phyloP scores from a whole-genome alignment of 2,797 vertebrate genomes.

The Pristis pectinata region DNA sequence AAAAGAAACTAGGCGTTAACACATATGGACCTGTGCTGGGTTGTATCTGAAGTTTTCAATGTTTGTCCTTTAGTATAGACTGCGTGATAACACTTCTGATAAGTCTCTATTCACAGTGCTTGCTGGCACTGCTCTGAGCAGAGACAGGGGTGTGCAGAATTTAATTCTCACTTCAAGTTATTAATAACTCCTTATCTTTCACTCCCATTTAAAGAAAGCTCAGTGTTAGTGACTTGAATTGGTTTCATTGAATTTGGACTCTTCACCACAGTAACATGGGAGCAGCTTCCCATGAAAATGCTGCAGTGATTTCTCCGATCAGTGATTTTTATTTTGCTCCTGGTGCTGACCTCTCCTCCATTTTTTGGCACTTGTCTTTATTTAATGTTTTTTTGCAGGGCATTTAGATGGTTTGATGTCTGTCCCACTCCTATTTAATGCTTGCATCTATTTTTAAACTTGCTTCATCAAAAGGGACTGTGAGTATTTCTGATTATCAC shows the following conservation, averaged over 20 bases:
- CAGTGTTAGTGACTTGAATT: neutral
- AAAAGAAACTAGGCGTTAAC: neutral
- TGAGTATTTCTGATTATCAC: neutral
- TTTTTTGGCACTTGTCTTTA: neutral
- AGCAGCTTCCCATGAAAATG: neutral
- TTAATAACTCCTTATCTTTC: constrained; percentile 33
- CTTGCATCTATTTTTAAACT: neutral
- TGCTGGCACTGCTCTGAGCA: neutral
- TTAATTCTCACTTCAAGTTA: constrained; percentile 35
- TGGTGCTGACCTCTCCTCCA: no score
- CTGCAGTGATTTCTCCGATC: neutral
- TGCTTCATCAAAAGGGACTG: neutral
- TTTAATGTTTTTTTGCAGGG: neutral
- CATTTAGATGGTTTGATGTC: neutral
- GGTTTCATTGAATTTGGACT: neutral
- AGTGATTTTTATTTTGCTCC: neutral
- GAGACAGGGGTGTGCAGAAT: constrained; percentile 21
- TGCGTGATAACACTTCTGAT: neutral
- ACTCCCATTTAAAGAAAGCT: neutral
- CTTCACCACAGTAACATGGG: neutral
- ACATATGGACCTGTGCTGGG: neutral
- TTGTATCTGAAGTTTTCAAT: neutral
- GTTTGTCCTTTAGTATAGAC: neutral
- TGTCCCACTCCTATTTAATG: neutral
- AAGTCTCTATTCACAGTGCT: constrained; percentile 2